Evolutionary conservation across 2,888 invertebrate species (phyloP).

Genomic region (Lycophotia porphyrea): DNA sequence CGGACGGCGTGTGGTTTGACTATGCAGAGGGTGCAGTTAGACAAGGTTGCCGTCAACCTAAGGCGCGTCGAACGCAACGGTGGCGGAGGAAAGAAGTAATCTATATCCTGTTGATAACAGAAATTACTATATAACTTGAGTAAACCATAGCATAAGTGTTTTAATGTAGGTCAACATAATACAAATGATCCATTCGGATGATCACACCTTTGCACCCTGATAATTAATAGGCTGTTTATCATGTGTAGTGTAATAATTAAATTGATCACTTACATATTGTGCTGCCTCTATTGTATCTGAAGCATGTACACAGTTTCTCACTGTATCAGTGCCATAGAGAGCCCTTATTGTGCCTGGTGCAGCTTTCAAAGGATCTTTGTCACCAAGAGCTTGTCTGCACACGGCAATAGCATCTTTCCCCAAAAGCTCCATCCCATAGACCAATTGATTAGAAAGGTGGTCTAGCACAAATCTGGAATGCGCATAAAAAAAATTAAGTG

Average conservation of each 20-base stretch:
- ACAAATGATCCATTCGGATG: neutral
- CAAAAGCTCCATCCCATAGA: constrained; percentile 93
- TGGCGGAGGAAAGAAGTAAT: constrained; percentile 91
- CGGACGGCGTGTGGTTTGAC: constrained; percentile 97
- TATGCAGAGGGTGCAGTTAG: constrained; percentile 94
- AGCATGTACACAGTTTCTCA: constrained; percentile 93
- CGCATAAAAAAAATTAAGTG: neutral
- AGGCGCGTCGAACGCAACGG: constrained; percentile 80
- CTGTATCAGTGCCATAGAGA: constrained; percentile 92
- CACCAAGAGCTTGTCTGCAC: constrained; percentile 91
- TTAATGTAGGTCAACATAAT: neutral
- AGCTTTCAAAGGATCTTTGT: constrained; percentile 91
- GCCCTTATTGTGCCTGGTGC: constrained; percentile 92
- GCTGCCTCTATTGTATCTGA: constrained; percentile 90
- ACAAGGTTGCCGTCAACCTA: constrained; percentile 89
- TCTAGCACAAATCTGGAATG: constrained; percentile 90
- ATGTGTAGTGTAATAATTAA: neutral
- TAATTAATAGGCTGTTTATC: neutral
- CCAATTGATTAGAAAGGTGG: constrained; percentile 92
- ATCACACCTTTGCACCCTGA: neutral
- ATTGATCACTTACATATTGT: constrained; percentile 77
- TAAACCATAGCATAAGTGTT: neutral
- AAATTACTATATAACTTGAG: constrained; percentile 8
- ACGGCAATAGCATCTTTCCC: constrained; percentile 92
- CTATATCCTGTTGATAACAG: constrained; percentile 84